Evolutionary conservation across 2,888 invertebrate species (phyloP), one percentile per base, ranked within the genome.

Genomic region (Orthosia cruda): DNA sequence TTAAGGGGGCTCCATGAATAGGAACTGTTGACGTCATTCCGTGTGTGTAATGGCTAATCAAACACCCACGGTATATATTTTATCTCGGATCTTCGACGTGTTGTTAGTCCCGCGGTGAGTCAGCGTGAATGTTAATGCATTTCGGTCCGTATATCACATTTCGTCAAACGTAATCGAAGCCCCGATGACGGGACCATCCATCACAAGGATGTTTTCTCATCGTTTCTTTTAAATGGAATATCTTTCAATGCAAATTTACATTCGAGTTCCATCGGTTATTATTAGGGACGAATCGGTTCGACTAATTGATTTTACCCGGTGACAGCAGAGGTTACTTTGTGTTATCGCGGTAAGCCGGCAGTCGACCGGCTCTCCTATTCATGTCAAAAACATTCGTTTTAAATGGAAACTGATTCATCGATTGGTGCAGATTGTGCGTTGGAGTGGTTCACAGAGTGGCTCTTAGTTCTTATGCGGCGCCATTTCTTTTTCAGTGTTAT

Each of bases 121-220:
- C 94, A 93, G 94, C 95, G 78, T 89, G 91, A 94, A 94, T 94
- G 93, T 91, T n/a, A 96, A 96, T 96, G 95, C 95, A 95, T 95
- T 94, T 90, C 89, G 89, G 89, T 91, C 89, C 80, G 81, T 93
- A 91, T 96, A 96, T 95, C 95, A 93, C 90, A 91, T 95, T 95
- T 94, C 95, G 93, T 93, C 93, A 95, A 93, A 95, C 90, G 92
- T 93, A 92, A 92, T 92, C 92, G 92, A 92, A 91, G 91, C 82
- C 67, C 67, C 87, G 85, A 80, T 90, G 91, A 87, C 89, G 91
- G 88, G 86, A 84, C 89, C 93, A 96, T 96, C 96, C 93, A 96
- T 96, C 96, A 96, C 90, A 45, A 78, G 82, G 87, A 90, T 92
- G 91, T 93, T 90, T 92, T 91, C n/a, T n/a, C n/a, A n/a, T n/a